phyloP scores from a whole-genome alignment of 2,113 vertebrate species.

The Formicarius rufipectus region DNA sequence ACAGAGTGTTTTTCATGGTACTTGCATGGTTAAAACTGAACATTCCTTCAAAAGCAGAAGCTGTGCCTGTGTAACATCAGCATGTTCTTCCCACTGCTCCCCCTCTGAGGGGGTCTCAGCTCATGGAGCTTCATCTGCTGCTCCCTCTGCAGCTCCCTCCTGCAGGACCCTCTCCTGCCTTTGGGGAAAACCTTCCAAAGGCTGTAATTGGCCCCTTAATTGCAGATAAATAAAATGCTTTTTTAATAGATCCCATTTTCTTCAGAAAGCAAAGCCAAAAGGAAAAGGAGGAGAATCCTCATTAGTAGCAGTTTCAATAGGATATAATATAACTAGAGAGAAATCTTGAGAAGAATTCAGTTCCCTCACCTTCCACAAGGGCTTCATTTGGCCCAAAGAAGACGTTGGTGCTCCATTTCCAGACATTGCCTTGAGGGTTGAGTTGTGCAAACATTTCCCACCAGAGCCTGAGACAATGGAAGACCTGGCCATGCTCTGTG shows the following conservation, averaged over 20 bases:
- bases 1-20: rapidly evolving
- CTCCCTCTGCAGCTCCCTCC: background rate
- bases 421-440: background rate
- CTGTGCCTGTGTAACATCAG: rapidly evolving
- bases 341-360: conserved; percentile 15
- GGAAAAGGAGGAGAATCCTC: background rate
- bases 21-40: background rate
- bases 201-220: background rate
- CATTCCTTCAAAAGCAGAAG: background rate
- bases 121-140: background rate
- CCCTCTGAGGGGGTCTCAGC: background rate
- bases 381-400: background rate
- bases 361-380: background rate
- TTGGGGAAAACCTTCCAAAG: background rate
- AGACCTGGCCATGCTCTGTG: background rate
- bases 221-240: conserved; percentile 13
- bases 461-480: background rate
- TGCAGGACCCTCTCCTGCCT: background rate
- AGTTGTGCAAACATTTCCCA: background rate
- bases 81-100: background rate
- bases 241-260: conserved; percentile 19
- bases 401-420: background rate
- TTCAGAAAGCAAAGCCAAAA: conserved; percentile 11
- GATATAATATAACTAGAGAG: background rate
- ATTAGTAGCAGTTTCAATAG: background rate